A percentile compares a stretch with the other conserved stretches of the same genome.
Conservation (phyloP, 2,888 invertebrate genomes). For the Gerosis bhagava region DNA sequence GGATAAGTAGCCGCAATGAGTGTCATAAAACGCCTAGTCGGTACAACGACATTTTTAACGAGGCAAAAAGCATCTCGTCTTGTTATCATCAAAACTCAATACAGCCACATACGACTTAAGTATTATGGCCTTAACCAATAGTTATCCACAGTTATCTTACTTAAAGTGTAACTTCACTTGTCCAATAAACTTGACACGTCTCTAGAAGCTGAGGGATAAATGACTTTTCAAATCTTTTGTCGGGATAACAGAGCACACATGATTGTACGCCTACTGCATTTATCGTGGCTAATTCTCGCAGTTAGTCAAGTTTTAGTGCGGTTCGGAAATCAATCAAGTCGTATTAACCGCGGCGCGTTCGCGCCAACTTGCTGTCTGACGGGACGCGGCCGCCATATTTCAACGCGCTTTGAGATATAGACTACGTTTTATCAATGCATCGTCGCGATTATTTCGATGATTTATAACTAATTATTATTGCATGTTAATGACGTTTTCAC, state of each 20-base stretch:
- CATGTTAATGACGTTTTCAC: slow-evolving; percentile 77
- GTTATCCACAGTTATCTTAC: too few species aligned
- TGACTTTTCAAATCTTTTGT: too few species aligned
- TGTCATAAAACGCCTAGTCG: slow-evolving; percentile 33
- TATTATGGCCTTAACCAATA: too few species aligned
- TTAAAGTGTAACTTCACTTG: too few species aligned
- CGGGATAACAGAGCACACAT: slow-evolving; percentile 4
- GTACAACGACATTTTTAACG: slow-evolving; percentile 13
- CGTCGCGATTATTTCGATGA: slow-evolving; percentile 76
- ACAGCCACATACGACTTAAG: neutral
- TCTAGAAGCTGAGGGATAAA: too few species aligned
- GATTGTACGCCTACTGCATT: slow-evolving; percentile 9
- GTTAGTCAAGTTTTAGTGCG: slow-evolving; percentile 25
- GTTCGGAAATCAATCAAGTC: slow-evolving; percentile 69
- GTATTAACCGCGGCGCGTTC: slow-evolving; percentile 66
- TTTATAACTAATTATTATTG: slow-evolving; percentile 79
- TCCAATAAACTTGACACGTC: too few species aligned
- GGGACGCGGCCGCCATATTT: slow-evolving; percentile 73
- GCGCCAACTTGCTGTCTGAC: slow-evolving; percentile 72
- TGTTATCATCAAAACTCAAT: slow-evolving; percentile 9
- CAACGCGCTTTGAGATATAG: slow-evolving; percentile 75
- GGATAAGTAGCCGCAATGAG: slow-evolving; percentile 46
- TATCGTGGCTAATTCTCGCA: slow-evolving; percentile 20
- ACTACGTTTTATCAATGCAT: slow-evolving; percentile 78
- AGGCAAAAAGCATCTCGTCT: slow-evolving; percentile 12